phyloP scores from a whole-genome alignment of 2,113 vertebrate species.

The Phylloscopus trochiloides region DNA sequence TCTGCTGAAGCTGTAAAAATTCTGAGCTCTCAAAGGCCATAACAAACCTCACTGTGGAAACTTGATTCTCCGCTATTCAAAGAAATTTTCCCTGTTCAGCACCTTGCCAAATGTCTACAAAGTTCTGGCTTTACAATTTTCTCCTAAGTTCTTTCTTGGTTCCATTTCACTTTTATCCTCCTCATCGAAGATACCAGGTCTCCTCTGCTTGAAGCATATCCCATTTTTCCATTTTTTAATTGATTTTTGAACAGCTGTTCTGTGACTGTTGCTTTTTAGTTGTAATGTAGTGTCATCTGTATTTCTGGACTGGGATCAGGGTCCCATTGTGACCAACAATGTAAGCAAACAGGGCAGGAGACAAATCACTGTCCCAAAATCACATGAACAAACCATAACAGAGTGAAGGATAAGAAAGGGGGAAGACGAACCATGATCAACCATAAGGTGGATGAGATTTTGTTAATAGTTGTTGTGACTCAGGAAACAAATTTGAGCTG shows the following conservation, averaged over 20 bases:
- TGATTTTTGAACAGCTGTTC: background rate
- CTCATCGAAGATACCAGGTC: background rate
- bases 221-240: background rate
- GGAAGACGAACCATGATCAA: background rate
- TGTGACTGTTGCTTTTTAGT: background rate
- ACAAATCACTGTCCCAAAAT: background rate
- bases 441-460: background rate
- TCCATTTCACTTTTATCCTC: background rate
- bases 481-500: background rate
- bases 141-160: background rate
- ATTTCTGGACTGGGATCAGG: background rate
- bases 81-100: constrained; percentile 46
- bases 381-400: background rate
- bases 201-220: background rate
- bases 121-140: constrained; percentile 15
- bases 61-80: constrained; percentile 40
- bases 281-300: background rate
- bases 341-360: background rate
- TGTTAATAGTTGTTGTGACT: background rate
- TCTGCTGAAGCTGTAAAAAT: constrained; percentile 69
- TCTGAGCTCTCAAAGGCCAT: constrained; percentile 38
- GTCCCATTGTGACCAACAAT: background rate
- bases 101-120: constrained; percentile 36
- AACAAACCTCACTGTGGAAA: constrained; percentile 63
- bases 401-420: background rate